A percentile compares a stretch with the other conserved stretches of the same genome.
Evolutionary conservation across 2,888 invertebrate species (phyloP).

Genomic region (Pristionchus fissidentatus): DNA sequence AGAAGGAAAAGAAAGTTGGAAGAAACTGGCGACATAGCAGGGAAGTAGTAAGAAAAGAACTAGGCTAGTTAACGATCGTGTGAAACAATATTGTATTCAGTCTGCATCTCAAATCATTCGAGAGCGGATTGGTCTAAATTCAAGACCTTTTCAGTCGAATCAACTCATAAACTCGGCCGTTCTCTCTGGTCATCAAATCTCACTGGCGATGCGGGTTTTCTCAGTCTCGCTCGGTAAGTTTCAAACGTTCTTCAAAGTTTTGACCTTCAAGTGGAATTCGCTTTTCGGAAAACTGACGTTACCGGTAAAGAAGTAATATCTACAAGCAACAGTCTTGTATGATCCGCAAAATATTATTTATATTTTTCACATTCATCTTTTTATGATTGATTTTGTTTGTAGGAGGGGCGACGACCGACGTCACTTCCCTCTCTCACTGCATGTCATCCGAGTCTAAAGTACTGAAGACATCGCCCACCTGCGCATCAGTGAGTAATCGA

Average conservation of each 20-base stretch:
- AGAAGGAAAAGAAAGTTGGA: no score
- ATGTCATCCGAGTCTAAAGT: conserved; percentile 67
- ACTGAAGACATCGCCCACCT: conserved; percentile 72
- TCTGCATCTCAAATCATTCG: neutral
- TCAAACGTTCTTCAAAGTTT: no score
- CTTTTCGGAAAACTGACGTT: neutral
- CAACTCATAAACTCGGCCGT: conserved; percentile 72
- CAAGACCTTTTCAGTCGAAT: conserved; percentile 51
- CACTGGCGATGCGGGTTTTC: conserved; percentile 65
- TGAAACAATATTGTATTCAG: neutral
- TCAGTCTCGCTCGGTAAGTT: conserved; percentile 54
- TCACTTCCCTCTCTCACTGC: conserved; percentile 70
- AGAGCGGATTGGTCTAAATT: neutral
- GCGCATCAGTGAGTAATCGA: conserved; percentile 64
- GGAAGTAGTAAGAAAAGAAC: neutral
- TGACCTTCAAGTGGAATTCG: no score
- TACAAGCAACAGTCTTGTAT: neutral
- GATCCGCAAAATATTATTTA: neutral
- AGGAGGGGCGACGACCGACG: conserved; percentile 57
- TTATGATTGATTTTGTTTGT: neutral
- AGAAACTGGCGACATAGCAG: neutral
- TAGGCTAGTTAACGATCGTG: no score
- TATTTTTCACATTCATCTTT: no score
- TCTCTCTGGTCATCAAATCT: conserved; percentile 66
- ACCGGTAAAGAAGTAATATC: neutral